A percentile compares a stretch with the other conserved stretches of the same genome.
These are phyloP conservation scores for Pelobates fuscus DNA, from an alignment of 2,113 vertebrate genomes.

Conservation along the genomic window DNA sequence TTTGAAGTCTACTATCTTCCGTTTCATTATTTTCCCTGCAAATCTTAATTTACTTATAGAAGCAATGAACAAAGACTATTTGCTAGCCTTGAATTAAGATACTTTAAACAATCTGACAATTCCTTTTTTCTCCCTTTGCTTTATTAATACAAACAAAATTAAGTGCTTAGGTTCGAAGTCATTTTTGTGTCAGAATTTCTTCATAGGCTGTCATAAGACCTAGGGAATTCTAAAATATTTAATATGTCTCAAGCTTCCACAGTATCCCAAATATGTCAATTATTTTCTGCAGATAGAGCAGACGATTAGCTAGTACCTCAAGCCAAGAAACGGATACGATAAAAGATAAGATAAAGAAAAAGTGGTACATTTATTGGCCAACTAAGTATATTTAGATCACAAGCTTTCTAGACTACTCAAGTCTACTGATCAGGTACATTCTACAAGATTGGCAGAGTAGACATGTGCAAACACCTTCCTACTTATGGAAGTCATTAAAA, in stretches of 20 bases:
- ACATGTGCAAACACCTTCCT: no score
- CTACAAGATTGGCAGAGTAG: no score
- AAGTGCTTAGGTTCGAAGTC: constrained; percentile 20
- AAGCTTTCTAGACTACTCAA: no score
- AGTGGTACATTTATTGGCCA: no score
- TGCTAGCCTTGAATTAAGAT: constrained; percentile 24
- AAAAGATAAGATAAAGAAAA: no score
- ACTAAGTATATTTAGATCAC: no score
- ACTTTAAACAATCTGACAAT: constrained; percentile 27
- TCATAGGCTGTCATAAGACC: constrained; percentile 21
- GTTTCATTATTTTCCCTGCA: constrained; percentile 18
- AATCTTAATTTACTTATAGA: constrained; percentile 33
- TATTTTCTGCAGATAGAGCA: constrained; percentile 16
- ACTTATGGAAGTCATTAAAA: no score
- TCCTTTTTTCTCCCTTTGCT: constrained; percentile 6
- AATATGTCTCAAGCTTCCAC: constrained; percentile 1
- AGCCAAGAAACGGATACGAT: no score
- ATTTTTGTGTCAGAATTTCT: constrained; percentile 31
- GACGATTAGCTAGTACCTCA: not conserved
- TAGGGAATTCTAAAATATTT: constrained; percentile 26
- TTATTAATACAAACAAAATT: constrained; percentile 37
- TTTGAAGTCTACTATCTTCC: constrained; percentile 34
- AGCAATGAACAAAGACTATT: constrained; percentile 10
- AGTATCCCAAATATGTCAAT: constrained; percentile 39
- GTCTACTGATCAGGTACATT: no score